These are phyloP conservation scores for Sericinus montela DNA, from an alignment of 2,888 invertebrate genomes.

Conservation along the genomic window DNA sequence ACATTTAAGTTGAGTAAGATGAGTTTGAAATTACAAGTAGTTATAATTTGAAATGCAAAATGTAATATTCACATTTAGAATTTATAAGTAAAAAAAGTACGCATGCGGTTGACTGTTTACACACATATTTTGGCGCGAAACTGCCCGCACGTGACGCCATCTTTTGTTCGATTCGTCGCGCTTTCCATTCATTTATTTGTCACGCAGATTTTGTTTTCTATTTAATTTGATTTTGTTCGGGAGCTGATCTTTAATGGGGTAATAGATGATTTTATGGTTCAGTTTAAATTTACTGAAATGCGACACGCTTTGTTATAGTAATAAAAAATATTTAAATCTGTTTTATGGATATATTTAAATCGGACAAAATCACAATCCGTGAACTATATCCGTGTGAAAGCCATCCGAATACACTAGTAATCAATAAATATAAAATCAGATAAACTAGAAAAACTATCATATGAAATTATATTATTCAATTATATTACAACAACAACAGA, in stretches of 20 bases:
- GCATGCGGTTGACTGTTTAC: constrained; percentile 52
- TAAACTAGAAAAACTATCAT: too few species aligned
- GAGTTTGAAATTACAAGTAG: background rate
- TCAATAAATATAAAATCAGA: too few species aligned
- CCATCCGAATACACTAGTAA: too few species aligned
- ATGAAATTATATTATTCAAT: too few species aligned
- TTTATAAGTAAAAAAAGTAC: constrained; percentile 25
- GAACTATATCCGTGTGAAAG: too few species aligned
- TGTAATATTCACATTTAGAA: background rate
- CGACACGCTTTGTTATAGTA: constrained; percentile 26
- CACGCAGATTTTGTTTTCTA: constrained; percentile 47
- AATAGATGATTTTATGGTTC: constrained; percentile 13
- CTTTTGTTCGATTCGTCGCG: constrained; percentile 54
- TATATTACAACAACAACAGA: too few species aligned
- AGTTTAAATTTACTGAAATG: constrained; percentile 47
- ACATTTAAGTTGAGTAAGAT: too few species aligned
- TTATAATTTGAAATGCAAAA: background rate
- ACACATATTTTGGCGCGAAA: constrained; percentile 56
- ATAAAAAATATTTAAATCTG: background rate
- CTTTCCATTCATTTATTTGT: constrained; percentile 39
- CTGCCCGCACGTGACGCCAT: constrained; percentile 56
- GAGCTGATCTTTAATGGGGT: constrained; percentile 18
- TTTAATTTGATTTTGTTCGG: constrained; percentile 46
- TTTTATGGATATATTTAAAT: background rate
- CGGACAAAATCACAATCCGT: too few species aligned